A percentile compares a stretch with the other conserved stretches of the same genome.
Evolutionary conservation across 1,140 invertebrate species (phyloP).

Genomic region (Tetramorium parvispinum): DNA sequence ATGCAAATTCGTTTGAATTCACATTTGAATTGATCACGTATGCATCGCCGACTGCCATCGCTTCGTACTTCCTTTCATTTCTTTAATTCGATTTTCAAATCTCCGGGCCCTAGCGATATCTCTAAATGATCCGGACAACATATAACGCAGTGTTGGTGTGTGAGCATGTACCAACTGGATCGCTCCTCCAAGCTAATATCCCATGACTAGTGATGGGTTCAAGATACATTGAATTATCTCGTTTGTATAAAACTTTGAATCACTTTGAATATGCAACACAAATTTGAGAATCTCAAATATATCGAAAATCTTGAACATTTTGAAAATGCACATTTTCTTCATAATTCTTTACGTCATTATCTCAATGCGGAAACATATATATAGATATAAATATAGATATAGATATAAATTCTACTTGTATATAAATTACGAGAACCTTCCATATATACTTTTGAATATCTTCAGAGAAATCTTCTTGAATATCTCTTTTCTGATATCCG

Average conservation of each 20-base stretch:
- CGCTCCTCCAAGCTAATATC: neutral
- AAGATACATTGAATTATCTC: neutral
- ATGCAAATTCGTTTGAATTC: neutral
- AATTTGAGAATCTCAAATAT: neutral
- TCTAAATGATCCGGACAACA: conserved; percentile 57
- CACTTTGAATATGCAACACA: neutral
- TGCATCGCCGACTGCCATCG: neutral
- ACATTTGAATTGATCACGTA: conserved; percentile 59
- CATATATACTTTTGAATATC: neutral
- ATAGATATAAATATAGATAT: too few species aligned
- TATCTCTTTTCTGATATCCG: neutral
- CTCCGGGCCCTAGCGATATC: neutral
- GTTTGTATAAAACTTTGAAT: neutral
- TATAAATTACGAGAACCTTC: too few species aligned
- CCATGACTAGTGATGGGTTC: neutral
- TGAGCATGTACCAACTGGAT: conserved; percentile 66
- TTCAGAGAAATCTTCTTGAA: neutral
- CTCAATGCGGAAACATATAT: neutral
- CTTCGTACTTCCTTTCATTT: conserved; percentile 43
- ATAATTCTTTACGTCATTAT: neutral
- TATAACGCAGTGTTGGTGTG: conserved; percentile 22
- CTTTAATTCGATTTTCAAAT: conserved; percentile 40
- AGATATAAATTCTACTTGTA: too few species aligned
- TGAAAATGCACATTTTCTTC: neutral
- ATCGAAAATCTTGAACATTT: neutral